Evolutionary conservation across 2,797 vertebrate species (phyloP).

Genomic region (Zonotrichia albicollis): DNA sequence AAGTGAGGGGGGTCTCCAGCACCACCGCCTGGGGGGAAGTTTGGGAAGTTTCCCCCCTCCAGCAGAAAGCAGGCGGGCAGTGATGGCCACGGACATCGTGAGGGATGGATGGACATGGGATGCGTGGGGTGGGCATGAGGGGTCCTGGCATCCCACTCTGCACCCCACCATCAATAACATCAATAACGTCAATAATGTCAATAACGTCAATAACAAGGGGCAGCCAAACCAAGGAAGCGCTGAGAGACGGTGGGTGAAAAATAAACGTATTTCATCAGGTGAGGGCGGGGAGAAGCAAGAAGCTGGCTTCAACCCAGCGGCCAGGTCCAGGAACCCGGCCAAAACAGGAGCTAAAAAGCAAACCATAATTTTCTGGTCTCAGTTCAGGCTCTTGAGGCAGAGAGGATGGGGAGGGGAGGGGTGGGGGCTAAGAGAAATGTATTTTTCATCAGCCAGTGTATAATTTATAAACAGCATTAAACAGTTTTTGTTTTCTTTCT

Average conservation of each 20-base stretch:
- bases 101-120: accelerated
- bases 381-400: slow-evolving; percentile 76
- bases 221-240: not conserved
- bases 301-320: slow-evolving; percentile 69
- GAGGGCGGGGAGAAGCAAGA: slow-evolving; percentile 53
- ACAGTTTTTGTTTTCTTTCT: slow-evolving; percentile 82
- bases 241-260: not conserved
- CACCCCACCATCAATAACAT: not conserved
- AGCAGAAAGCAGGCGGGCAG: not conserved
- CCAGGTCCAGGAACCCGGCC: slow-evolving; percentile 77
- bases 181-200: not conserved
- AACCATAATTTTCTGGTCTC: slow-evolving; percentile 79
- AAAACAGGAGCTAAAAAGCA: slow-evolving; percentile 86
- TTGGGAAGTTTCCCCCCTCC: slow-evolving; percentile 35
- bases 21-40: not conserved
- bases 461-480: slow-evolving; percentile 89
- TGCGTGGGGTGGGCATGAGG: accelerated
- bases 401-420: slow-evolving; percentile 47
- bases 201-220: not conserved
- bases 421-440: slow-evolving; percentile 63
- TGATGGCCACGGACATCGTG: accelerated
- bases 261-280: slow-evolving; percentile 70
- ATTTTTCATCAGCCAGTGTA: slow-evolving; percentile 88
- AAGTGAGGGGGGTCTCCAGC: not conserved
- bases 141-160: not conserved